Percentiles rank a stretch among this genome's conserved stretches.
Conservation (phyloP, 2,797 vertebrate genomes). For the Sebastes iracundus region DNA sequence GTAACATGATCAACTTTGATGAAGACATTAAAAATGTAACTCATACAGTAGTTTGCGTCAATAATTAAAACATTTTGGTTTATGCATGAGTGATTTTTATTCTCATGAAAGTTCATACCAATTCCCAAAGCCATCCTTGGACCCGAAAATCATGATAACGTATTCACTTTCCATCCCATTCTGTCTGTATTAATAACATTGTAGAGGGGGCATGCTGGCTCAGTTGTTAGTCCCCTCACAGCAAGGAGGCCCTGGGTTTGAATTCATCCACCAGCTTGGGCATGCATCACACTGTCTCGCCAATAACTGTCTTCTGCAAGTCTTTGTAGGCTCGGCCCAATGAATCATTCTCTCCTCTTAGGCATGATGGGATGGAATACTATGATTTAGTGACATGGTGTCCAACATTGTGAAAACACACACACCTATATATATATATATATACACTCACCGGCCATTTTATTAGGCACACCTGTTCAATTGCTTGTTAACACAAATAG, state of each 20-base stretch:
- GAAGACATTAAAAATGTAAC: slow-evolving; percentile 10
- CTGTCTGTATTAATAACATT: neutral
- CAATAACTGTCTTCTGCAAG: neutral
- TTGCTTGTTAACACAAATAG: too few relatives aligned
- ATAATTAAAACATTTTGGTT: neutral
- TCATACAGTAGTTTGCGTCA: slow-evolving; percentile 2
- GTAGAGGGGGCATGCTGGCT: neutral
- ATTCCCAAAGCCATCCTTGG: neutral
- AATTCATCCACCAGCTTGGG: neutral
- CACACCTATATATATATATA: too few relatives aligned
- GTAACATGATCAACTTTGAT: slow-evolving; percentile 19
- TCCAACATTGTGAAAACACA: too few relatives aligned
- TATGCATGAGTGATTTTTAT: neutral
- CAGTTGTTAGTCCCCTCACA: neutral
- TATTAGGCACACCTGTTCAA: too few relatives aligned
- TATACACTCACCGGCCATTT: too few relatives aligned
- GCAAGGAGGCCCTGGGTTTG: neutral
- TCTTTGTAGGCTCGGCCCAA: neutral
- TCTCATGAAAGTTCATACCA: neutral
- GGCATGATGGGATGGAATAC: too few relatives aligned
- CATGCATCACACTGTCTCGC: neutral
- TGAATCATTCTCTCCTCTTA: too few relatives aligned
- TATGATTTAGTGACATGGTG: too few relatives aligned
- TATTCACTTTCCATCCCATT: neutral
- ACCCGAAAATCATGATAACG: neutral